phyloP scores from a whole-genome alignment of 64 coral and sea anemone species.

The Exaiptasia diaphana region DNA sequence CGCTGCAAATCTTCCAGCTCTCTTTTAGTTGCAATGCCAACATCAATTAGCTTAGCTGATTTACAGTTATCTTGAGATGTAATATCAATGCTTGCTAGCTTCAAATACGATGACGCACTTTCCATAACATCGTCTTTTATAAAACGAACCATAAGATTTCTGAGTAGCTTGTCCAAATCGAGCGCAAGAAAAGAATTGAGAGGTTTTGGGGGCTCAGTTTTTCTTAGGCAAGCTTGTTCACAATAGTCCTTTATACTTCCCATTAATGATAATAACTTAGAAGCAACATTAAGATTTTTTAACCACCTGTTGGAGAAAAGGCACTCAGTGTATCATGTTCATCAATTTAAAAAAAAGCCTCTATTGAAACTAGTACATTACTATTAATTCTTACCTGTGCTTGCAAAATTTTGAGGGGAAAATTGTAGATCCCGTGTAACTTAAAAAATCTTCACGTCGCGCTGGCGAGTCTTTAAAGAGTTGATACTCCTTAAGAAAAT shows the following conservation, averaged over 20 bases:
- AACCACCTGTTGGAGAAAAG: constrained; percentile 59
- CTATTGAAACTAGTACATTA: too few species aligned
- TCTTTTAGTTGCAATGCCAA: constrained; percentile 61
- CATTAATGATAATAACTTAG: constrained; percentile 59
- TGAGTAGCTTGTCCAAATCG: constrained; percentile 13
- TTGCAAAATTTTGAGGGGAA: constrained; percentile 77
- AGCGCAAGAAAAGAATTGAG: constrained; percentile 36
- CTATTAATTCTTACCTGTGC: constrained; percentile 82
- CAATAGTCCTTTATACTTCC: constrained; percentile 57
- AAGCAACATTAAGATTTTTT: constrained; percentile 64
- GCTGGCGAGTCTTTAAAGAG: constrained; percentile 70
- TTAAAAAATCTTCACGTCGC: constrained; percentile 59
- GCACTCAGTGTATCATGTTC: too few species aligned
- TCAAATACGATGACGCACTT: constrained; percentile 31
- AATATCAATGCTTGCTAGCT: constrained; percentile 56
- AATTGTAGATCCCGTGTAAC: constrained; percentile 57
- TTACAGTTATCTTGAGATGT: constrained; percentile 44
- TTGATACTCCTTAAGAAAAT: constrained; percentile 51
- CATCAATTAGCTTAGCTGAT: constrained; percentile 49
- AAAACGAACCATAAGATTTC: constrained; percentile 5
- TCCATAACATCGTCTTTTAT: constrained; percentile 41
- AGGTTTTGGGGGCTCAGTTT: constrained; percentile 8
- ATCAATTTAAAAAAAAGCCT: too few species aligned
- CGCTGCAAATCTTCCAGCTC: constrained; percentile 15
- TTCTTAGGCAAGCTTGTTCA: constrained; percentile 46